A percentile compares a stretch with the other conserved stretches of the same genome.
phyloP scores from a whole-genome alignment of 2,888 invertebrate species.

The Gastrophysa polygoni region DNA sequence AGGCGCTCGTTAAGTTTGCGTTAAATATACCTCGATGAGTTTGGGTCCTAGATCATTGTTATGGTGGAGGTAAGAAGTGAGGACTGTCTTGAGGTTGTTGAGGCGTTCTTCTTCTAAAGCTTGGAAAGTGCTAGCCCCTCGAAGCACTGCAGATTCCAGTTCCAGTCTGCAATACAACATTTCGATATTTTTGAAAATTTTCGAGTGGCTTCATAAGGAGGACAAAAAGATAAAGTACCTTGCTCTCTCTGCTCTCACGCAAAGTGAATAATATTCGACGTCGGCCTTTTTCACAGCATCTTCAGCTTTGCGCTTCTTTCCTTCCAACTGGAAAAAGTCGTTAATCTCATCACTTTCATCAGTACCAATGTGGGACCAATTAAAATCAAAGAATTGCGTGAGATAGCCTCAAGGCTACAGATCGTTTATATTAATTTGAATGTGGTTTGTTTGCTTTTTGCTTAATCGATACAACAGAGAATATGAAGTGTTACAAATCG shows the following conservation, averaged over 20 bases:
- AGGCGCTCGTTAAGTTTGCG: too few relatives aligned
- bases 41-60: slow-evolving; percentile 79
- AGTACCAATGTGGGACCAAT: background rate
- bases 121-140: slow-evolving; percentile 86
- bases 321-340: slow-evolving; percentile 68
- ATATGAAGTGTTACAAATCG: too few relatives aligned
- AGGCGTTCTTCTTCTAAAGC: slow-evolving; percentile 89
- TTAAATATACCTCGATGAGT: slow-evolving; percentile 67
- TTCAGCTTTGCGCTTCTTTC: slow-evolving; percentile 87
- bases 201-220: too few relatives aligned
- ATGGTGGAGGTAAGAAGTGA: slow-evolving; percentile 69
- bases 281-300: slow-evolving; percentile 91
- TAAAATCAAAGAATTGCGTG: slow-evolving; percentile 3
- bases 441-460: background rate
- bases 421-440: background rate
- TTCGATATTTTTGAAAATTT: too few relatives aligned
- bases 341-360: background rate
- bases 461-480: background rate
- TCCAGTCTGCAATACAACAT: slow-evolving; percentile 67
- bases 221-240: slow-evolving; percentile 60
- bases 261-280: slow-evolving; percentile 90
- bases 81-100: slow-evolving; percentile 75
- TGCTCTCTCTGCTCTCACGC: slow-evolving; percentile 87
- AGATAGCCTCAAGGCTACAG: background rate
- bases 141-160: slow-evolving; percentile 88